Percentiles rank a stretch among this genome's conserved stretches.
Conservation (phyloP, 2,113 vertebrate species). For the Sphyrna mokarran region DNA sequence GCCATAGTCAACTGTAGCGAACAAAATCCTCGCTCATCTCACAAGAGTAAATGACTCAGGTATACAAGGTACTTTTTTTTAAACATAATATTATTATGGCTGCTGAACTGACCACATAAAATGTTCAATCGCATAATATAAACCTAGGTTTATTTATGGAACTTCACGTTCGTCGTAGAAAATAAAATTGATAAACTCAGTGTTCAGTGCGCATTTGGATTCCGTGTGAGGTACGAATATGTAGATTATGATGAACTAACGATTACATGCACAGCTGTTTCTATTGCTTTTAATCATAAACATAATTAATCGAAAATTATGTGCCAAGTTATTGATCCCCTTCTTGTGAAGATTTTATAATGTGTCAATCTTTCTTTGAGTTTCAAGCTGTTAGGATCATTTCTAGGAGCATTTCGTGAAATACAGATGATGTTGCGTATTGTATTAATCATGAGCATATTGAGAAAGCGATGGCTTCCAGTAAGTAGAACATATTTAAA, state of each 20-base stretch:
- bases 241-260: background rate
- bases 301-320: background rate
- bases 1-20: background rate
- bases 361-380: background rate
- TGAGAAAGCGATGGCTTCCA: background rate
- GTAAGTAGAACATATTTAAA: background rate
- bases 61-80: background rate
- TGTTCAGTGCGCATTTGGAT: background rate
- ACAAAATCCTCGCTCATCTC: background rate
- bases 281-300: background rate
- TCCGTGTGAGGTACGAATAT: background rate
- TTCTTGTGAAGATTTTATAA: background rate
- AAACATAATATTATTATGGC: background rate
- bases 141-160: background rate
- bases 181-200: background rate
- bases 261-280: background rate
- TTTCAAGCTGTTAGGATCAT: background rate
- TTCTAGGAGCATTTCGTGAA: background rate
- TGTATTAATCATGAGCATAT: background rate
- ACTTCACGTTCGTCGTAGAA: background rate
- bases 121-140: background rate
- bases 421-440: background rate
- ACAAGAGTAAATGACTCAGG: background rate
- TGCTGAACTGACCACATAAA: background rate
- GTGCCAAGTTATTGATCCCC: background rate